Evolutionary conservation across 2,797 vertebrate species (phyloP).

Genomic region (Muraenolepis orangiensis): DNA sequence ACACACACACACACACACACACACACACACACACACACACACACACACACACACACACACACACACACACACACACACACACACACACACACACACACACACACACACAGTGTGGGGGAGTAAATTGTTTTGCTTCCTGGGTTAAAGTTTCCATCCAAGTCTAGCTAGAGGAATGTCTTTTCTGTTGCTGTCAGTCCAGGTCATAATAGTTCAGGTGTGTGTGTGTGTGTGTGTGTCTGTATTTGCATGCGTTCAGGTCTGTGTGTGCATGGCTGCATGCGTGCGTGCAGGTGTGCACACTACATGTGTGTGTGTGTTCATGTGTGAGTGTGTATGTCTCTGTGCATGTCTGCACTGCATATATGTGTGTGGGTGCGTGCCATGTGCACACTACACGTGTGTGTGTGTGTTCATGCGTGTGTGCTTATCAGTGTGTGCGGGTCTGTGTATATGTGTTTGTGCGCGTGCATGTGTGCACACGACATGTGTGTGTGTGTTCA

Average conservation of each 20-base stretch:
- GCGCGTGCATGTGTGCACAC: too few relatives aligned
- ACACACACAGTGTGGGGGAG: not conserved
- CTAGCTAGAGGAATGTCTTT: conserved; percentile 30
- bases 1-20: too few relatives aligned
- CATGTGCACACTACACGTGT: too few relatives aligned
- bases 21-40: not conserved
- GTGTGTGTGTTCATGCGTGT: not conserved
- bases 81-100: not conserved
- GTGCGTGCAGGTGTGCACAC: too few relatives aligned
- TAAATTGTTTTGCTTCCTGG: conserved; percentile 23
- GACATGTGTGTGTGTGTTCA: conserved; percentile 15
- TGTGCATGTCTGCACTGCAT: too few relatives aligned
- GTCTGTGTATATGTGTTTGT: not conserved
- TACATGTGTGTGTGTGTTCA: not conserved
- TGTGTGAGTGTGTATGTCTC: not conserved
- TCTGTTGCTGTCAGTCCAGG: conserved; percentile 32
- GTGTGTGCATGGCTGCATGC: conserved; percentile 15
- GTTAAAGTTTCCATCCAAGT: conserved; percentile 29
- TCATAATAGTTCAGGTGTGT: conserved; percentile 45
- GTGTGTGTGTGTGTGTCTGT: conserved; percentile 27
- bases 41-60: not conserved
- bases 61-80: not conserved
- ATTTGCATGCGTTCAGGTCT: not conserved
- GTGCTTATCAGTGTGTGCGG: not conserved
- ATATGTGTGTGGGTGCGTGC: too few relatives aligned